Conservation (phyloP, 2,888 invertebrate genomes). For the Tenthredo livida region DNA sequence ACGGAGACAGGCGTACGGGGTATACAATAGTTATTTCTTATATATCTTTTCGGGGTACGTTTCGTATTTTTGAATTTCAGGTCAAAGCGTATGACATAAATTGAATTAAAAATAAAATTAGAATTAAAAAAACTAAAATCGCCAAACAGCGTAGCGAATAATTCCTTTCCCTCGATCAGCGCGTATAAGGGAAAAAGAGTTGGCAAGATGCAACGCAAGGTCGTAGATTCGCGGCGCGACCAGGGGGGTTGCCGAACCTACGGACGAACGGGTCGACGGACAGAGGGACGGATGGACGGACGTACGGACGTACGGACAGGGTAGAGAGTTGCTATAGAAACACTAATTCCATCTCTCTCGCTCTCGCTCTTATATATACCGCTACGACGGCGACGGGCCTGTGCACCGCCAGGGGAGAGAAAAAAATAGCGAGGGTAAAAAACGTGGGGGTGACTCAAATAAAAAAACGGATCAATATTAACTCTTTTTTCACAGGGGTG, state of each 20-base stretch:
- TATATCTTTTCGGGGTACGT: not conserved
- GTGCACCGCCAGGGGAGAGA: constrained; percentile 70
- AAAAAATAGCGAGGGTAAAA: constrained; percentile 81
- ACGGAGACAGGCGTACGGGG: constrained; percentile 35
- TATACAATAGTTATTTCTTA: constrained; percentile 4
- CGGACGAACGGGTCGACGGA: constrained; percentile 63
- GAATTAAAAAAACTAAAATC: not conserved
- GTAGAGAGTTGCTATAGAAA: constrained; percentile 83
- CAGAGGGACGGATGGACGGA: constrained; percentile 62
- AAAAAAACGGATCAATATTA: constrained; percentile 86
- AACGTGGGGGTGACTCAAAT: constrained; percentile 84
- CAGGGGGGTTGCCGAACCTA: constrained; percentile 50
- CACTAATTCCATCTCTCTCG: constrained; percentile 80
- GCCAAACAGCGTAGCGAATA: not conserved
- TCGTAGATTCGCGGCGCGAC: constrained; percentile 56
- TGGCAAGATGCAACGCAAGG: constrained; percentile 51
- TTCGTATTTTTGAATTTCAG: not conserved
- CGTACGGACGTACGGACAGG: constrained; percentile 64
- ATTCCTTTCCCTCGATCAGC: constrained; percentile 7
- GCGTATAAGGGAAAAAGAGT: constrained; percentile 47
- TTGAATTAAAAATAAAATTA: not conserved
- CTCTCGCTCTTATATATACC: constrained; percentile 52
- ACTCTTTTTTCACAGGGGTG: constrained; percentile 81
- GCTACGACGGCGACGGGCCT: constrained; percentile 26
- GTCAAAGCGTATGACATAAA: not conserved